phyloP scores from a whole-genome alignment of 1,140 invertebrate species.

The Heterodera schachtii region DNA sequence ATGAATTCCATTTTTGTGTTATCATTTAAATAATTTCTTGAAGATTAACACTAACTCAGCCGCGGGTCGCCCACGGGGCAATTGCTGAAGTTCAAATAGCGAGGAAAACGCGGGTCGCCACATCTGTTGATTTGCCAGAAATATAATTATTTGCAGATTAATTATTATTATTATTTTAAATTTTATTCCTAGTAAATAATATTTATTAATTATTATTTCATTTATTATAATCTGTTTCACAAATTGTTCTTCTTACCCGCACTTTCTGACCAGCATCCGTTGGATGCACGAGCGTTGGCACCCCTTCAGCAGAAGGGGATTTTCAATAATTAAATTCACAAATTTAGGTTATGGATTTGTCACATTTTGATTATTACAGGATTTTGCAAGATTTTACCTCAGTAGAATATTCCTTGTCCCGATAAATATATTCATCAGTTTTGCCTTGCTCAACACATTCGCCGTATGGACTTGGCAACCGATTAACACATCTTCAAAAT shows the following conservation, averaged over 20 bases:
- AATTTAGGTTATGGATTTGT: no score
- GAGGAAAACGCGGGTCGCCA: constrained; percentile 61
- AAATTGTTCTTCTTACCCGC: constrained; percentile 34
- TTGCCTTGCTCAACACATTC: constrained; percentile 60
- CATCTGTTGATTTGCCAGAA: constrained; percentile 26
- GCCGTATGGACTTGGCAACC: constrained; percentile 61
- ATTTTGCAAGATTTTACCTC: constrained; percentile 42
- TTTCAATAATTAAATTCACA: no score
- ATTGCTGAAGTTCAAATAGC: constrained; percentile 54
- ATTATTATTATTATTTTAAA: no score
- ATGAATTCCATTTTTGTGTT: no score
- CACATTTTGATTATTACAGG: no score
- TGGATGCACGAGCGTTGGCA: constrained; percentile 64
- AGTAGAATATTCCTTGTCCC: constrained; percentile 62
- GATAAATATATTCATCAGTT: constrained; percentile 58
- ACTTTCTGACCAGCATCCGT: constrained; percentile 53
- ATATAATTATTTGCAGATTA: no score
- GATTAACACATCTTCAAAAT: constrained; percentile 33
- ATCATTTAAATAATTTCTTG: no score
- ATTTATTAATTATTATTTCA: no score
- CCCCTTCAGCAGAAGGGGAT: constrained; percentile 35
- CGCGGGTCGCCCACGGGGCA: constrained; percentile 61
- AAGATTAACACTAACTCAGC: constrained; percentile 41
- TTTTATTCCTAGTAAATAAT: no score
- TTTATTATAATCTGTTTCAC: no score